A percentile compares a stretch with the other conserved stretches of the same genome.
Conservation (phyloP, 2,113 vertebrate genomes). For the Lanius collurio region DNA sequence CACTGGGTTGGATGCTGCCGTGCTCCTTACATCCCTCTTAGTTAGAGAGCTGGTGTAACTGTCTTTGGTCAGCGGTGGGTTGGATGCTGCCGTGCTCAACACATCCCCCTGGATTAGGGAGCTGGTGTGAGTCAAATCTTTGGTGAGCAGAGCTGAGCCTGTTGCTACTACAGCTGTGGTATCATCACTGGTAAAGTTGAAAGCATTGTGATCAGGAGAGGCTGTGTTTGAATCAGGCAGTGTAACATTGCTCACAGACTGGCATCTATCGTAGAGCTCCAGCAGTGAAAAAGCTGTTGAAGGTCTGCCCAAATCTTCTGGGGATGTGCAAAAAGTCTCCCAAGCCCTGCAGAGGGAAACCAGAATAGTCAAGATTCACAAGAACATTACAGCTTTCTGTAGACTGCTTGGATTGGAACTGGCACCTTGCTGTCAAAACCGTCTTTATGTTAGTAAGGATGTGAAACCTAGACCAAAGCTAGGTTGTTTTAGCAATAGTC, state of each 20-base stretch:
- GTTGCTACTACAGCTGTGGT: background rate
- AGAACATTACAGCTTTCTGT: background rate
- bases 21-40: background rate
- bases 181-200: background rate
- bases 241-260: background rate
- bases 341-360: constrained; percentile 38
- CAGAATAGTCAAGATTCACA: background rate
- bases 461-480: background rate
- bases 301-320: background rate
- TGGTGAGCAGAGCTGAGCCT: background rate
- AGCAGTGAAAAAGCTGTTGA: constrained; percentile 14
- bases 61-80: background rate
- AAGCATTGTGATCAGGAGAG: background rate
- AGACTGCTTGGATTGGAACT: background rate
- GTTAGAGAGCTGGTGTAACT: background rate
- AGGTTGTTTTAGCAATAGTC: background rate
- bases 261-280: constrained; percentile 53
- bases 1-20: background rate
- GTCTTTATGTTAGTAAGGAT: background rate
- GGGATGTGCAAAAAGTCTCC: constrained; percentile 59
- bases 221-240: background rate
- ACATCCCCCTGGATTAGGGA: background rate
- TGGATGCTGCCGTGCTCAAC: rapidly evolving
- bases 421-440: background rate
- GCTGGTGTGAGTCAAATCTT: background rate